Evolutionary conservation across 2,113 vertebrate species (phyloP).

Genomic region (Bubalus kerabau): DNA sequence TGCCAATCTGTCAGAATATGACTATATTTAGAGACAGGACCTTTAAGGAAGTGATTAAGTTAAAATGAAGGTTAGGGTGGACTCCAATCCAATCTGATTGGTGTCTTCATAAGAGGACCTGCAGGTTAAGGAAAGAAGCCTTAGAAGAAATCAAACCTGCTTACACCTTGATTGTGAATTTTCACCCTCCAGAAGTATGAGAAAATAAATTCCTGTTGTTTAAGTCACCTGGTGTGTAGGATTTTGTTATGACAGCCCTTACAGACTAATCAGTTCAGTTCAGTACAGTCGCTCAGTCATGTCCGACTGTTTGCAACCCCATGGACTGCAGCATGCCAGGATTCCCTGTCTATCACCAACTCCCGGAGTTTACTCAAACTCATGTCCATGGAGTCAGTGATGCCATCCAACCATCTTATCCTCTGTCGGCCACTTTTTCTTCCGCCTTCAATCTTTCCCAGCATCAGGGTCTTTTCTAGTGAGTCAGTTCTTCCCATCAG

Average conservation of each 20-base stretch:
- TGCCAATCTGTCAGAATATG: not conserved
- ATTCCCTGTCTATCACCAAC: not conserved
- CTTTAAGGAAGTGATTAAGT: not conserved
- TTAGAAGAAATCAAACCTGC: not conserved
- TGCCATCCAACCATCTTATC: not conserved
- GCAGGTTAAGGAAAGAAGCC: not conserved
- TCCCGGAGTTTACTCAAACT: not conserved
- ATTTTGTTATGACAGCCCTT: not conserved
- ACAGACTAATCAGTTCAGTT: not conserved
- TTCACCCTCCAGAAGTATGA: not conserved
- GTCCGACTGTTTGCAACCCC: fast-evolving
- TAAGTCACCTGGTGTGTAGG: not conserved
- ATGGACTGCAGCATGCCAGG: not conserved
- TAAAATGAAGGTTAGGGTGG: not conserved
- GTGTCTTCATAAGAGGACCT: not conserved
- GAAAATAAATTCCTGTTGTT: not conserved
- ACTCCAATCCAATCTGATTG: not conserved
- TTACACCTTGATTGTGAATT: not conserved
- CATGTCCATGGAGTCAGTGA: not conserved
- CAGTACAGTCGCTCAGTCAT: not conserved
- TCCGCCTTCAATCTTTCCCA: not conserved
- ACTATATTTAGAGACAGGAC: not conserved
- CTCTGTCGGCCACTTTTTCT: not conserved
- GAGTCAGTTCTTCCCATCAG: not conserved
- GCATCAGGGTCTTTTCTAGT: not conserved